phyloP scores from a whole-genome alignment of 2,888 invertebrate species.

The Hofmannophila pseudospretella region DNA sequence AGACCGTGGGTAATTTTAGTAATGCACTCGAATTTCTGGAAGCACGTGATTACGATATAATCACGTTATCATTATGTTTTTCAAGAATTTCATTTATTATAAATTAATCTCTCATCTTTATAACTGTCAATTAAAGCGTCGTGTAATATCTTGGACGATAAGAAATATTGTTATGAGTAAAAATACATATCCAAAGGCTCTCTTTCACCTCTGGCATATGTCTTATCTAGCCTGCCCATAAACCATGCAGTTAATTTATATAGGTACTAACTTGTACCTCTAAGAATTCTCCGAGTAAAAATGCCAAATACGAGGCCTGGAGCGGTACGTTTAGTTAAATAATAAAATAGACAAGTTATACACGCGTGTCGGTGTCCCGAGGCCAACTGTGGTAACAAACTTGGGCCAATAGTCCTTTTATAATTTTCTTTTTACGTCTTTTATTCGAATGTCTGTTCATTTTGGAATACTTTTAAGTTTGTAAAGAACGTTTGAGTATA shows the following conservation, averaged over 20 bases:
- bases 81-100: neutral
- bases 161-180: too few species aligned
- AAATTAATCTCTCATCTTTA: slow-evolving; percentile 2
- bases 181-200: too few species aligned
- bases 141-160: too few species aligned
- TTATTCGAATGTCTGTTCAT: slow-evolving; percentile 7
- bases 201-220: too few species aligned
- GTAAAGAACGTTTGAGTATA: too few species aligned
- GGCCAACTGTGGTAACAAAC: slow-evolving; percentile 11
- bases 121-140: too few species aligned
- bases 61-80: slow-evolving; percentile 7
- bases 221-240: too few species aligned
- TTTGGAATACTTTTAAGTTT: neutral
- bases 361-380: slow-evolving; percentile 4
- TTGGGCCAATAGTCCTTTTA: slow-evolving; percentile 6
- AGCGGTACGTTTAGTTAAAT: slow-evolving; percentile 4
- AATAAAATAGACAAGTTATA: slow-evolving; percentile 12
- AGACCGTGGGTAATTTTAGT: slow-evolving; percentile 6
- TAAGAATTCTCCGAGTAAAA: neutral
- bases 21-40: slow-evolving; percentile 9
- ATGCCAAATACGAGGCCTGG: neutral
- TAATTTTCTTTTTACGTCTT: slow-evolving; percentile 3
- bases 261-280: too few species aligned
- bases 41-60: slow-evolving; percentile 13
- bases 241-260: too few species aligned